A percentile compares a stretch with the other conserved stretches of the same genome.
Conservation (phyloP, 2,113 vertebrate genomes). For the Sminthopsis crassicaudata region DNA sequence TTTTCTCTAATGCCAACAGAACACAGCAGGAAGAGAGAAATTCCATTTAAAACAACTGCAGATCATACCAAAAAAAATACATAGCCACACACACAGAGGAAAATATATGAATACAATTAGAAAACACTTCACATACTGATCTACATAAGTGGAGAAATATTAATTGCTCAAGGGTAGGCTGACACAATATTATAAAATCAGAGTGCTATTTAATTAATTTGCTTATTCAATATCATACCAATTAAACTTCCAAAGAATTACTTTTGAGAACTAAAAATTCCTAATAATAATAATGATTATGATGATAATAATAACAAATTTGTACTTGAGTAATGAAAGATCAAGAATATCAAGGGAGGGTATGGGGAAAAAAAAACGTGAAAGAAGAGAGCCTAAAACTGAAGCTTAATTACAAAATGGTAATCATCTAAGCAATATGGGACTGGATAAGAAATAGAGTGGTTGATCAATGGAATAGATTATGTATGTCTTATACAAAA, state of each 20-base stretch:
- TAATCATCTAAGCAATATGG: neutral
- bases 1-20: too few species aligned
- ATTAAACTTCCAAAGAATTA: neutral
- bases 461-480: neutral
- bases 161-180: neutral
- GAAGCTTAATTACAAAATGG: neutral
- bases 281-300: too few species aligned
- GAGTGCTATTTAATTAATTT: too few species aligned
- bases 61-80: neutral
- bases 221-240: too few species aligned
- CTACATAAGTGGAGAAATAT: neutral
- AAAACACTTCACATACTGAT: neutral
- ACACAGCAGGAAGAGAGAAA: too few species aligned
- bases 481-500: neutral
- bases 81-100: too few species aligned
- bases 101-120: too few species aligned
- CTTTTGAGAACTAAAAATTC: neutral
- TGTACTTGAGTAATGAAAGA: neutral
- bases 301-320: neutral
- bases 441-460: neutral
- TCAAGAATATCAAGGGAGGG: neutral
- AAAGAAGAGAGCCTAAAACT: neutral
- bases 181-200: neutral
- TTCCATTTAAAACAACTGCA: too few species aligned
- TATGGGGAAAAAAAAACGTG: neutral